A percentile compares a stretch with the other conserved stretches of the same genome.
Evolutionary conservation across 2,113 vertebrate species (phyloP).

Genomic region (Psophia crepitans): DNA sequence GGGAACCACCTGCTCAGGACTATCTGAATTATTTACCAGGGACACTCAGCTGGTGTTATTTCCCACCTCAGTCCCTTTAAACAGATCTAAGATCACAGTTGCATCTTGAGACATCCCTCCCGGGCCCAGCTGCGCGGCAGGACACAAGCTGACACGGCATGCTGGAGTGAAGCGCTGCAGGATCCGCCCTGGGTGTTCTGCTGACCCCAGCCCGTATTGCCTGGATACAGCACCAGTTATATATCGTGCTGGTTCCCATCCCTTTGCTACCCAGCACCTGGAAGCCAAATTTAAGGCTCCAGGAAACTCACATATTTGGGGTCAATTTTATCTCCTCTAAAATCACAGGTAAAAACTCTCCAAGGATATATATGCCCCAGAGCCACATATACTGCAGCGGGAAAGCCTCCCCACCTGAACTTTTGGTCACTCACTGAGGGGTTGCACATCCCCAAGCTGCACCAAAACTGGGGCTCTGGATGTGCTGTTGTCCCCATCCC

Average conservation of each 20-base stretch:
- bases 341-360: background rate
- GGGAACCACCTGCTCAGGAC: background rate
- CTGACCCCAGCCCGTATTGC: accelerated
- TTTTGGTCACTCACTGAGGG: background rate
- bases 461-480: background rate
- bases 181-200: background rate
- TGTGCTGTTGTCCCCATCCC: background rate
- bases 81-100: background rate
- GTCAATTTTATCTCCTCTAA: background rate
- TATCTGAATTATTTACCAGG: background rate
- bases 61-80: background rate
- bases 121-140: background rate
- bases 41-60: background rate
- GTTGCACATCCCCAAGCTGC: background rate
- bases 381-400: background rate
- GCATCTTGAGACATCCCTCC: background rate
- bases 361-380: background rate
- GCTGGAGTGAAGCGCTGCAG: background rate
- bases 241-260: background rate
- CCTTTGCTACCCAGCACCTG: background rate
- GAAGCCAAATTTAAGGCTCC: background rate
- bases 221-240: background rate
- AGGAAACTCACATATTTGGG: background rate
- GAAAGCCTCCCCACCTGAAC: background rate
- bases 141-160: background rate